Evolutionary conservation across 1,140 invertebrate genomes (phyloP).

Genomic region (Venustaconcha ellipsiformis): DNA sequence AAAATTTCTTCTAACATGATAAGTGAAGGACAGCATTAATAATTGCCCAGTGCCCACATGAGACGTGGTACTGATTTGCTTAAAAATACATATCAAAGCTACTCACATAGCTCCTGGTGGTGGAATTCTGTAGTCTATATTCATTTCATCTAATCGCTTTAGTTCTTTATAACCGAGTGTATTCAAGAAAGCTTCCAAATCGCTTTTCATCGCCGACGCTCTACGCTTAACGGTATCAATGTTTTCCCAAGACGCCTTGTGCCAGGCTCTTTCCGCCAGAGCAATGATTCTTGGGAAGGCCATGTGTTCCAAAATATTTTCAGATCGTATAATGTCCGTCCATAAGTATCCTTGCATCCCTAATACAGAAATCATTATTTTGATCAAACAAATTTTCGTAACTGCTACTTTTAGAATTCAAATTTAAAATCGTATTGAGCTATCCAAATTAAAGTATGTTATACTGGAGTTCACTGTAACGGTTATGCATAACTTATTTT

Average conservation of each 20-base stretch:
- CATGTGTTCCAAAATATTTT: constrained; percentile 50
- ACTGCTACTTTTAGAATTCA: too few relatives aligned
- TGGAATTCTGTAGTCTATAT: constrained; percentile 45
- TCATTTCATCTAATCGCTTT: constrained; percentile 37
- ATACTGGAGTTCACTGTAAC: too few relatives aligned
- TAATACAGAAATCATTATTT: constrained; percentile 7
- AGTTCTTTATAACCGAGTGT: constrained; percentile 51
- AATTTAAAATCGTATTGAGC: too few relatives aligned
- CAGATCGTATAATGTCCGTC: constrained; percentile 52
- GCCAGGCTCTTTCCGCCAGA: constrained; percentile 62
- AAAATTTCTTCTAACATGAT: too few relatives aligned
- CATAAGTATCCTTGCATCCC: constrained; percentile 59
- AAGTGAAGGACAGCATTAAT: too few relatives aligned
- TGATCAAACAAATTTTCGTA: not conserved
- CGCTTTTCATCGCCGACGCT: constrained; percentile 6
- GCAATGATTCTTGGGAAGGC: constrained; percentile 58
- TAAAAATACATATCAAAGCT: too few relatives aligned
- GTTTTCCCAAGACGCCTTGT: constrained; percentile 53
- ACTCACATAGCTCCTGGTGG: constrained; percentile 51
- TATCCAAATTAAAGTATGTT: too few relatives aligned
- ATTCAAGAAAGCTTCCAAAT: constrained; percentile 51
- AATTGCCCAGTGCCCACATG: too few relatives aligned
- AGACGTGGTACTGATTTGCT: too few relatives aligned
- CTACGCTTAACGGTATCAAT: constrained; percentile 5
- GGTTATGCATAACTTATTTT: too few relatives aligned